These are phyloP conservation scores for Hormaphis cornu DNA, from an alignment of 1,140 invertebrate species.

Conservation along the genomic window DNA sequence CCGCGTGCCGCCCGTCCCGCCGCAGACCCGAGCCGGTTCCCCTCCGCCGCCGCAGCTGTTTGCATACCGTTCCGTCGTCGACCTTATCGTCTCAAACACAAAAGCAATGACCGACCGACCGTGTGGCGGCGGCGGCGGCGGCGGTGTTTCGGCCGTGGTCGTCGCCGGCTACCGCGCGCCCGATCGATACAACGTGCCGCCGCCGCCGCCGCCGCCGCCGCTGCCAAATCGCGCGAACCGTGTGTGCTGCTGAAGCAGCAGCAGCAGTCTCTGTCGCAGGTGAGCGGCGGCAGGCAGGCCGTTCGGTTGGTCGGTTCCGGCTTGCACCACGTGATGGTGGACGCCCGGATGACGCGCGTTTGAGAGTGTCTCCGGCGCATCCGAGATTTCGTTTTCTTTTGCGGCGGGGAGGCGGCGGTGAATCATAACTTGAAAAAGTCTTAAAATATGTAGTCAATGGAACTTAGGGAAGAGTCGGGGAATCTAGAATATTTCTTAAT, in stretches of 20 bases:
- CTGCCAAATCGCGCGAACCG: background rate
- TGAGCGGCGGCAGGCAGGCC: background rate
- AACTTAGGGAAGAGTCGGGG: background rate
- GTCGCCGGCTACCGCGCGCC: background rate
- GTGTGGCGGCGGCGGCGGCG: background rate
- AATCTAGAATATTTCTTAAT: too few species aligned
- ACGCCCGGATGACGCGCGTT: background rate
- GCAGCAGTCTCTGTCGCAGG: background rate
- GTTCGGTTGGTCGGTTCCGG: background rate
- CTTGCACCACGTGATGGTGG: conserved; percentile 3
- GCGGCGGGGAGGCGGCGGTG: too few species aligned
- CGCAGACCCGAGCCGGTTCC: conserved; percentile 12
- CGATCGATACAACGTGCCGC: background rate
- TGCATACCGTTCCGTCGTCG: background rate
- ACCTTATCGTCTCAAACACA: background rate
- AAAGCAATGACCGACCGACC: conserved; percentile 18
- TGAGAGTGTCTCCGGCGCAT: background rate
- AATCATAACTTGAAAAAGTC: too few species aligned
- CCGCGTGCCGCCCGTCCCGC: background rate
- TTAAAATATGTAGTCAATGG: too few species aligned
- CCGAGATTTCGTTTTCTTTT: background rate
- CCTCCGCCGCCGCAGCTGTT: background rate
- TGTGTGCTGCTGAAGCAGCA: too few species aligned
- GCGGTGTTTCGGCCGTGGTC: conserved; percentile 1
- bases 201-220: background rate